Conservation (phyloP, 2,113 vertebrate genomes). For the Willisornis vidua region DNA sequence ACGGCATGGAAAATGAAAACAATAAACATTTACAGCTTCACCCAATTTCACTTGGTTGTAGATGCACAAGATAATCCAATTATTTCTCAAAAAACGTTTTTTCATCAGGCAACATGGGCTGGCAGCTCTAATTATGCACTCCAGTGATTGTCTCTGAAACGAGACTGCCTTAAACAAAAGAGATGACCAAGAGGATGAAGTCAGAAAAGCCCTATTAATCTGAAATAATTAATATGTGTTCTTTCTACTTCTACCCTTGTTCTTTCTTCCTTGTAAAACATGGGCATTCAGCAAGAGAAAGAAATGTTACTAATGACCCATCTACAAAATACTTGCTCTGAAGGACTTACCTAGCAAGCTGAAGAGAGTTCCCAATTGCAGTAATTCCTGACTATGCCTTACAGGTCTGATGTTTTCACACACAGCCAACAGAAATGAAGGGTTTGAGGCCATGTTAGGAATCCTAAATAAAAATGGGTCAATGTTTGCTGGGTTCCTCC, state of each 20-base stretch:
- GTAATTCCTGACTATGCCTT: neutral
- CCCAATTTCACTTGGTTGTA: neutral
- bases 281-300: neutral
- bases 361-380: neutral
- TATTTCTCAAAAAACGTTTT: neutral
- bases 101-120: neutral
- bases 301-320: neutral
- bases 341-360: neutral
- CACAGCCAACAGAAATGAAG: neutral
- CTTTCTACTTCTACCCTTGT: neutral
- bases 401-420: neutral
- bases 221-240: neutral
- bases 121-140: neutral
- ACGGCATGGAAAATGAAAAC: neutral
- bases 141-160: neutral
- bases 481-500: neutral
- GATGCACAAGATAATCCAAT: neutral
- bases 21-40: neutral
- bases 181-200: neutral
- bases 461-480: neutral
- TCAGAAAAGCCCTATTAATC: neutral
- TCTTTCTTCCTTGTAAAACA: neutral
- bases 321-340: neutral
- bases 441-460: neutral
- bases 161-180: neutral